phyloP scores from a whole-genome alignment of 2,888 invertebrate genomes.

The Pyrrhosoma nymphula region DNA sequence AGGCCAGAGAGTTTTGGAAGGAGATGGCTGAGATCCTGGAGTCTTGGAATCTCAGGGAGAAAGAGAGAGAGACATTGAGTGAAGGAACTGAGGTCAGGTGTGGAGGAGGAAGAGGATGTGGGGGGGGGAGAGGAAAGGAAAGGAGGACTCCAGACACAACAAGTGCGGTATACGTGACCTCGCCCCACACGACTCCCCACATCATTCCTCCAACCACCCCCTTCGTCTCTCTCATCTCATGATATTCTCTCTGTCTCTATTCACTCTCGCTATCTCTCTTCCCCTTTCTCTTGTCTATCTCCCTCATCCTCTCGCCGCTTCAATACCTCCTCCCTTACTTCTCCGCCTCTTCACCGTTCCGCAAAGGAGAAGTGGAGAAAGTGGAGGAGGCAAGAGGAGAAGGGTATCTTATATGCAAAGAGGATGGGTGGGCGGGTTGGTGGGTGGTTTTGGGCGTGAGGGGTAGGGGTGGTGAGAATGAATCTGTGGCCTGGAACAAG shows the following conservation, averaged over 20 bases:
- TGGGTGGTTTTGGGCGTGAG: background rate
- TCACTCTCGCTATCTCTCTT: background rate
- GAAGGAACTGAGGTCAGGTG: background rate
- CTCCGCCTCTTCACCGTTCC: background rate
- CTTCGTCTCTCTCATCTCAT: background rate
- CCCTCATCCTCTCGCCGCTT: background rate
- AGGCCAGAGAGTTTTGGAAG: background rate
- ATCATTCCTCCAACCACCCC: no score
- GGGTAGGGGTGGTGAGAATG: background rate
- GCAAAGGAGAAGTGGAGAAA: conserved; percentile 44
- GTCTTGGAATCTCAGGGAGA: background rate
- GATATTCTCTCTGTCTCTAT: background rate
- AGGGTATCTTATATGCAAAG: background rate
- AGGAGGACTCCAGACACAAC: conserved; percentile 55
- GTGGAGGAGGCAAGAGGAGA: background rate
- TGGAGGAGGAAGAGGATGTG: background rate
- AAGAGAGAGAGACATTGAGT: background rate
- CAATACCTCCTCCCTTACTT: background rate
- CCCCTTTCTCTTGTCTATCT: background rate
- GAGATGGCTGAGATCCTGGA: background rate
- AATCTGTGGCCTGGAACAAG: background rate
- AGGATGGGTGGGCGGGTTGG: background rate
- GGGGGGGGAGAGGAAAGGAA: background rate
- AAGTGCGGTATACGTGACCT: conserved; percentile 56
- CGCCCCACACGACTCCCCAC: background rate